Evolutionary conservation across 2,888 invertebrate species (phyloP), one percentile per base, ranked within the genome.

Genomic region (Rhagonycha lutea): DNA sequence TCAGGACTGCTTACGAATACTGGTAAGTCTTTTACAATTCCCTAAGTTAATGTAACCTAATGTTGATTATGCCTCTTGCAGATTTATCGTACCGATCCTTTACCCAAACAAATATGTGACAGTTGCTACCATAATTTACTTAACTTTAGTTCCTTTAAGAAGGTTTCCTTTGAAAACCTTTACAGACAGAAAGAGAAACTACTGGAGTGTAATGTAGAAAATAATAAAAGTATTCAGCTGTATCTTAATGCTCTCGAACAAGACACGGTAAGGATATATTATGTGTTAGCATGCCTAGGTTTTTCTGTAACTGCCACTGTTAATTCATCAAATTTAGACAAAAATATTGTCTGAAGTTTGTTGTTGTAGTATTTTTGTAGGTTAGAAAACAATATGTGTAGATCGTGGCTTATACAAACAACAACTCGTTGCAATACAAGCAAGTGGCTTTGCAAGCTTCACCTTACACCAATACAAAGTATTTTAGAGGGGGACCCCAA

Each of bases 21-120:
- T 87, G 73, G 88, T 88, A 82, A 87, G 87, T 86, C 65, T 47
- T 29, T 69, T 63, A 62, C 26, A 68, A 76, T 74, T 74, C 74
- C 68, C 12, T 69, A 14, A 32, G 14, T 14, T 8, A 12, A n/a
- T n/a, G 2, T 65, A 24, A 7, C 12, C 3, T 69, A 60, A 61
- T 68, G 60, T 70, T 65, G 61, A 29, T 69, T 68, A 26, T 32
- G 10, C 24, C 32, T 68, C 68, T 84, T 87, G 61, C 80, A 88
- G 88, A 85, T 88, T 74, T 87, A 87, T 80, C 85, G 86, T 78
- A 86, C 85, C 67, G 88, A 88, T 81, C 87, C 87, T 61, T 79
- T 88, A 75, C 85, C 87, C 60, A 88, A 88, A 81, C 83, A 83
- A 75, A 83, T 88, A 69, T 88, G 88, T 80, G 85, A 85, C 78